Evolutionary conservation across 2,888 invertebrate genomes (phyloP), one percentile per base, ranked within the genome.

Genomic region (Fissipunctia ypsillon): DNA sequence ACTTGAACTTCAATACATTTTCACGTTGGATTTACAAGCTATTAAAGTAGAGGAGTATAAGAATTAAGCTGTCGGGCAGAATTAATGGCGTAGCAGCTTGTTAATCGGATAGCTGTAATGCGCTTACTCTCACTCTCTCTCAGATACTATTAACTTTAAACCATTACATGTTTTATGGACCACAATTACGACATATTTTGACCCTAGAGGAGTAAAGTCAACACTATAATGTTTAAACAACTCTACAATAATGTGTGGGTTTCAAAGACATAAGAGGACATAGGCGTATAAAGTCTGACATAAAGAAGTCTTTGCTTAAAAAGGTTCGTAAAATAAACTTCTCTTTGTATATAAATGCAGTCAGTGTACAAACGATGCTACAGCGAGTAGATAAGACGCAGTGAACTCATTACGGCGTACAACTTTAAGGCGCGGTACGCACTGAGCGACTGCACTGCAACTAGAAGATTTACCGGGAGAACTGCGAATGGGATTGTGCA

Each of bases 61-160:
- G 79, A 81, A 76, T 84, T 84, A 86, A 83, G 77, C 69, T 68
- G 65, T 72, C 76, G 71, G 75, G 60, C 76, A 76, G 72, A 80
- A 81, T 87, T 84, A 81, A 84, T 83, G 80, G 80, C 73, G 80
- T 60, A 66, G 73, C 76, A 78, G 75, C 79, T 79, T 86, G 81
- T 78, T 85, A 87, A 85, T 85, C 79, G 80, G 69, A 81, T 81
- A 78, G 73, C 80, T 74, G 77, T 83, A 84, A 86, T 83, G 80
- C 81, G 85, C 81, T 88, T 87, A 87, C 83, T 84, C 86, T 87
- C 76, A 71, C 81, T 88, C 87, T 87, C 83, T 84, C 86, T 87
- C 76, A 71, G 65, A 81, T 72, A 73, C 72, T 74, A 75, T 82
- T 79, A 83, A 81, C 68, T 79, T 71, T 63, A 79, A 78, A 63